Evolutionary conservation across 2,888 invertebrate genomes (phyloP).

Genomic region (Harpalus rufipes): DNA sequence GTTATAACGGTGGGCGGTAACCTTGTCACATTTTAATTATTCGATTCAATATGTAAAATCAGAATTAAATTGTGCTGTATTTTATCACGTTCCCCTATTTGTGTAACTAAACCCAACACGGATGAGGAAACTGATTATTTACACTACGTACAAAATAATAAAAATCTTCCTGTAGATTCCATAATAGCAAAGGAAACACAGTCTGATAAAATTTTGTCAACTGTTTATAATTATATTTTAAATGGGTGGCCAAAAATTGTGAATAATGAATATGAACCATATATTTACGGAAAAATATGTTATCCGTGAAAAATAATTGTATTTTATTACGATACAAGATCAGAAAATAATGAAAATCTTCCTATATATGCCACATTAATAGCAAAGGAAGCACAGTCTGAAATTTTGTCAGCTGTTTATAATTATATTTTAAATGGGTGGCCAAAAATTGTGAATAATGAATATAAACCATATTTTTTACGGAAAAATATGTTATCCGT

Average conservation of each 20-base stretch:
- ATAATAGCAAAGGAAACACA: conserved; percentile 11
- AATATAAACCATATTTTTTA: conserved; percentile 10
- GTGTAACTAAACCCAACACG: conserved; percentile 48
- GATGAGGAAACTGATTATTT: conserved; percentile 26
- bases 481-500: conserved; percentile 14
- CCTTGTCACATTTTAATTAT: conserved; percentile 69
- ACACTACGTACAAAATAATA: conserved; percentile 33
- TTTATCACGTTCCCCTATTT: conserved; percentile 68
- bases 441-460: neutral
- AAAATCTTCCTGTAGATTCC: conserved; percentile 14
- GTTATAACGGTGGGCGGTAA: conserved; percentile 25
- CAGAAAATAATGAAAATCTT: conserved; percentile 25
- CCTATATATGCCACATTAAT: conserved; percentile 11
- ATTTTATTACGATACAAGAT: conserved; percentile 44
- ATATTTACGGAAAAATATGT: conserved; percentile 16
- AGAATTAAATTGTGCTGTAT: conserved; percentile 69
- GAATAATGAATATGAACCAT: neutral
- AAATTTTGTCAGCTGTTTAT: neutral
- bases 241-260: neutral
- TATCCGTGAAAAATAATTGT: conserved; percentile 8
- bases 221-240: neutral
- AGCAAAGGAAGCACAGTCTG: neutral
- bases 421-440: conserved; percentile 4
- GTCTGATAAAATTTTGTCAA: neutral
- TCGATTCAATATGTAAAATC: conserved; percentile 69